Evolutionary conservation across 2,888 invertebrate species (phyloP).

Genomic region (Eristalis arbustorum): DNA sequence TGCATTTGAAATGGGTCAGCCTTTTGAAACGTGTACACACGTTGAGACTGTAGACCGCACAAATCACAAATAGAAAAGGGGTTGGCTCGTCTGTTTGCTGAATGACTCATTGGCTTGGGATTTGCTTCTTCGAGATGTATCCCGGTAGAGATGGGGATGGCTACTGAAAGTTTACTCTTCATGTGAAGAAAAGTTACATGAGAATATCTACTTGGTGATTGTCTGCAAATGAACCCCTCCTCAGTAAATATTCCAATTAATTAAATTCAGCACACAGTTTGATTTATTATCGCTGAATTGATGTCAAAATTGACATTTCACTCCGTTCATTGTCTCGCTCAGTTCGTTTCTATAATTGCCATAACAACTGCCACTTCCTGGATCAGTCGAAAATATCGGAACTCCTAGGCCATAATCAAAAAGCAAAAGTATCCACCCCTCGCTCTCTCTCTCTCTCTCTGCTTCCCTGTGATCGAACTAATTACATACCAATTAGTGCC

Average conservation of each 20-base stretch:
- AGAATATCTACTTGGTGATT: no score
- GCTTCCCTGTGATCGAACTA: not conserved
- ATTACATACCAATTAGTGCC: slow-evolving; percentile 33
- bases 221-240: no score
- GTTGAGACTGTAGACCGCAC: not conserved
- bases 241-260: no score
- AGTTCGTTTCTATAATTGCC: not conserved
- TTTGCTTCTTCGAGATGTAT: no score
- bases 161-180: no score
- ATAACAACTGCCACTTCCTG: slow-evolving; percentile 18
- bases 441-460: not conserved
- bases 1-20: not conserved
- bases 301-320: not conserved
- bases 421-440: not conserved
- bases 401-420: slow-evolving; percentile 22
- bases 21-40: not conserved
- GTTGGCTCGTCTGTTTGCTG: no score
- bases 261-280: no score
- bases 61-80: not conserved
- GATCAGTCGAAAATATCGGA: not conserved
- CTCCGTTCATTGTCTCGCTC: not conserved
- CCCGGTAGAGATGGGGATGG: no score
- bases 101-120: no score
- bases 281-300: not conserved
- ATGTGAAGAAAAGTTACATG: no score